Evolutionary conservation across 2,888 invertebrate species (phyloP).

Genomic region (Eucera pruinosa): DNA sequence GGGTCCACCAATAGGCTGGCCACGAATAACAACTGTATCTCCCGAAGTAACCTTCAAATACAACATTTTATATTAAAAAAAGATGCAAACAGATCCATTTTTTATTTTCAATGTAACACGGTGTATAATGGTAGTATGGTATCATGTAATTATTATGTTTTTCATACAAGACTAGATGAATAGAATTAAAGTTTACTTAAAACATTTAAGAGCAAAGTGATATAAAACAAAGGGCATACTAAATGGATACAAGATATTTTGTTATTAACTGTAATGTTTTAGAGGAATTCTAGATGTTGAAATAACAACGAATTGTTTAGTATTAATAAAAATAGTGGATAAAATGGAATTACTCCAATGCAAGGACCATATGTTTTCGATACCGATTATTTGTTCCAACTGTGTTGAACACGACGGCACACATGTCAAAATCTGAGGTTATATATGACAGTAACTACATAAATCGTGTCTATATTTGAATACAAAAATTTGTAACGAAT

Average conservation of each 20-base stretch:
- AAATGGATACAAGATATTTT: constrained; percentile 5
- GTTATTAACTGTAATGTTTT: not conserved
- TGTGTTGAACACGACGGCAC: constrained; percentile 17
- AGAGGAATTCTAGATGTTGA: not conserved
- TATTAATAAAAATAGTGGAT: not conserved
- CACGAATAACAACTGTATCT: constrained; percentile 96
- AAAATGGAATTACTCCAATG: constrained; percentile 33
- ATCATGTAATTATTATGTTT: constrained; percentile 14
- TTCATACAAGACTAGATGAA: constrained; percentile 52
- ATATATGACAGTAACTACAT: constrained; percentile 35
- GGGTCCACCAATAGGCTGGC: constrained; percentile 92
- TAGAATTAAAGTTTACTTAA: constrained; percentile 14
- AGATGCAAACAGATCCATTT: not conserved
- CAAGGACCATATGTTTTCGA: constrained; percentile 66
- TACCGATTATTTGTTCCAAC: constrained; percentile 33
- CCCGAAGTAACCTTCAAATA: constrained; percentile 94
- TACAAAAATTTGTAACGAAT: not conserved
- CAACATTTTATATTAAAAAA: constrained; percentile 14
- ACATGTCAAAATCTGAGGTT: constrained; percentile 50
- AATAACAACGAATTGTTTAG: not conserved
- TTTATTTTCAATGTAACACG: not conserved
- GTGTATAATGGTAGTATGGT: not conserved
- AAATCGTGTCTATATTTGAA: constrained; percentile 5
- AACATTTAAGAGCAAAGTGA: not conserved
- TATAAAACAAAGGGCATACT: not conserved